These are phyloP conservation scores for Dromaius novaehollandiae DNA, from an alignment of 2,113 vertebrate species.

Conservation along the genomic window DNA sequence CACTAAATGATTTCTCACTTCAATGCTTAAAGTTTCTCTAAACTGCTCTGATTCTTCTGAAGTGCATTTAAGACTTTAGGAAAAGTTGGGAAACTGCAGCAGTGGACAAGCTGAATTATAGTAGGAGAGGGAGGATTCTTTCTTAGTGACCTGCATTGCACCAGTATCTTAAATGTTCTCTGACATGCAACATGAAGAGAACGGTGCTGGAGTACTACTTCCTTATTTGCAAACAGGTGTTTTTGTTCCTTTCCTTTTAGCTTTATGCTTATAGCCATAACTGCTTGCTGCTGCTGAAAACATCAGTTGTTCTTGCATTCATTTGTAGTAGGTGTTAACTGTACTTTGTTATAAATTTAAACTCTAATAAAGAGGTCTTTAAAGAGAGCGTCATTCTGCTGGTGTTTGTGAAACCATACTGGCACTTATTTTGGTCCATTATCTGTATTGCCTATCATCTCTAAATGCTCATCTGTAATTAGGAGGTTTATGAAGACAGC, in stretches of 20 bases:
- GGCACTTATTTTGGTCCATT: not conserved
- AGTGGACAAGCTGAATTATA: not conserved
- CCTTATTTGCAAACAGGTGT: not conserved
- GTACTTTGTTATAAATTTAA: not conserved
- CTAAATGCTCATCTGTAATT: not conserved
- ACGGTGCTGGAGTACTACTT: no score
- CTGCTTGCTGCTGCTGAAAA: not conserved
- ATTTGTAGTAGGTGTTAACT: not conserved
- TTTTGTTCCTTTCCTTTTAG: not conserved
- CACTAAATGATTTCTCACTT: not conserved
- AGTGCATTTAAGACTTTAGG: not conserved
- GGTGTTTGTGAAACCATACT: not conserved
- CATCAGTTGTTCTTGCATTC: not conserved
- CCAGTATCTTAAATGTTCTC: not conserved
- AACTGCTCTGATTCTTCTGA: not conserved
- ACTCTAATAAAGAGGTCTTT: not conserved
- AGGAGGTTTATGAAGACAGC: not conserved
- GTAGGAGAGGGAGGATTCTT: not conserved
- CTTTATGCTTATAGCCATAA: not conserved
- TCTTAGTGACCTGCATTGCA: not conserved
- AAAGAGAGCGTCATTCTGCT: not conserved
- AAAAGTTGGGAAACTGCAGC: not conserved
- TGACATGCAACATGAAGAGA: accelerated
- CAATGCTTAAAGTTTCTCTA: not conserved
- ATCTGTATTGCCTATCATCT: accelerated